Base-by-base conservation (phyloP, 2,797 vertebrate species). In the Holocentrus rufus region DNA sequence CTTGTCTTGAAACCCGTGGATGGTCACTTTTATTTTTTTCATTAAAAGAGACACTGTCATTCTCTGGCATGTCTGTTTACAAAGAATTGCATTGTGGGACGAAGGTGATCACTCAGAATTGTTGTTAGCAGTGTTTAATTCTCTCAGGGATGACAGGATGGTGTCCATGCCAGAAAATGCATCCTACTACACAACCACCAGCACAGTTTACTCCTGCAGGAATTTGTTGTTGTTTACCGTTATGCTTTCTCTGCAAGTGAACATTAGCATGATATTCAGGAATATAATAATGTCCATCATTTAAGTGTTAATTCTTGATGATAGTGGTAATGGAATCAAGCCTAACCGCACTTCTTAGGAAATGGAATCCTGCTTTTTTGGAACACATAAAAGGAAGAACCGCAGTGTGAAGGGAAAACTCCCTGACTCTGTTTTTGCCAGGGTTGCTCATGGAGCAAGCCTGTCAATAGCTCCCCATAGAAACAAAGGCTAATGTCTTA, bases 371-470 rank as follows among this genome's bases (percentile, higher is more conserved):
- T 61, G 34, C 46, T 67, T 61, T 42, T 62, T 69, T 62, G 46
- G 62, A 61, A 67, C 44, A 44, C 65, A 52, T 59, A 13, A 69
- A 77, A 59, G n/a, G 11, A 34, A 23, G 54, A 82, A 53, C 44
- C 69, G 69, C 63, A 61, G 57, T 50, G 64, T 49, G 25, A 67
- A 49, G 36, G 63, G 69, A 63, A 78, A 82, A 75, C 13, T 77
- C 14, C 44, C n/a, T 2, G 2, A 34, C 31, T 34, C 31, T 65
- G 42, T 60, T 61, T 79, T 67, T 76, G 77, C 78, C 83, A 83
- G 79, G 23, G 56, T 79, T 76, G 69, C 69, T 77, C 76, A 76
- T 77, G 71, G 79, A 83, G 72, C 50, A 72, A 70, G 42, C 50
- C 74, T 62, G 81, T 84, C 72, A 81, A 58, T 20, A 55, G 47